Base-by-base conservation (phyloP, 2,113 vertebrate genomes). In the Irena cyanogastra region DNA sequence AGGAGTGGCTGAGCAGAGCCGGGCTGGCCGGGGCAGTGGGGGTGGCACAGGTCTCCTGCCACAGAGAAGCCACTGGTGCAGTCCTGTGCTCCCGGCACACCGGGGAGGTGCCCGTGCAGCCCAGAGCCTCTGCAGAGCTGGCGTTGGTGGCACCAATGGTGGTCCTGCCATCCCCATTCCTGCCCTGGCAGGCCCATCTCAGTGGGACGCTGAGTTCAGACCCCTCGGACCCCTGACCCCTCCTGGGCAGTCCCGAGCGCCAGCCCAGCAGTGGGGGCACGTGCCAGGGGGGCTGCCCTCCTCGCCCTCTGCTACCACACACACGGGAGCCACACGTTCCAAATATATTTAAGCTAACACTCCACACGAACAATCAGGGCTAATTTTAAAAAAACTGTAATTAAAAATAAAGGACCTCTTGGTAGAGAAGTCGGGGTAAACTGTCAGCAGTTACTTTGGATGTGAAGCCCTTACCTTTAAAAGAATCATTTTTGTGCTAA, bases 311-410 rank as follows among this genome's bases (percentile, higher is more conserved):
- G 6, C 49, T 3, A 3, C 39, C 60, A 21, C 26, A 11, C 71
- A 6, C 63, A 0, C 61, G 70, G 82, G 10, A 91, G 31, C 31
- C 27, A 5, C 41, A 1, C 6, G 3, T 18, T 72, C 56, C 8
- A 63, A 81, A 44, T n/a, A 4, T 35, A 83, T 87, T 94, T 78
- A 53, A 89, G 39, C 80, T 71, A 75, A 44, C 72, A 2, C 93
- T 70, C 82, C 76, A 57, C 5, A 3, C 3, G 9, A 96, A 94
- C 87, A 91, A 87, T 92, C 85, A 47, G 64, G 37, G 80, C 94
- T 93, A 95, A 95, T 97, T 95, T 87, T 65, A 87, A 87, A 87
- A 93, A 93, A 95, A 95, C 90, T 82, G 6, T 94, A 90, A 97
- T 96, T 94, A 95, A 82, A 93, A 84, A 85, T 75, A 83, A 97